Evolutionary conservation across 1,140 invertebrate genomes (phyloP), one percentile per base, ranked within the genome.

Genomic region (Hypothenemus hampei): DNA sequence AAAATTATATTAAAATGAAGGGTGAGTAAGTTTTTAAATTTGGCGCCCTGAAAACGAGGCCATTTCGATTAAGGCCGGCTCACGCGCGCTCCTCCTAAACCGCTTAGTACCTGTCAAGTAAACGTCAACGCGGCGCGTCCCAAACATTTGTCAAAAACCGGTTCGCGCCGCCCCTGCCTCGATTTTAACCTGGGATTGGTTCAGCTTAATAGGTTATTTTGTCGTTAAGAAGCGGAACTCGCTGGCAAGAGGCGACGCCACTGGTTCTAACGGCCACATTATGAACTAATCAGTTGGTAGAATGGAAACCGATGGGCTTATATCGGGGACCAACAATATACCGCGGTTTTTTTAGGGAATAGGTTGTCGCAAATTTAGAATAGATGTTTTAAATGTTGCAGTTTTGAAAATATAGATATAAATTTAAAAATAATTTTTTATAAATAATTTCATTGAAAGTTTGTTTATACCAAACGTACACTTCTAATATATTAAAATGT

Each of bases 21-120:
- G n/a, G n/a, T n/a, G n/a, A n/a, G n/a, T n/a, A n/a, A n/a, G 26
- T 31, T 50, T 69, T 70, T 51, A 63, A 68, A 69, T 69, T 71
- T 68, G 62, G 62, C 68, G 68, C 69, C 52, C 54, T 33, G 37
- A 26, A 48, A 44, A 8, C 54, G 69, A 54, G 58, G 67, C 69
- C 69, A 71, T 71, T 65, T 65, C 59, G 65, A 63, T 70, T 65
- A 64, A 64, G 69, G 69, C 63, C 65, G 68, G 63, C 62, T 65
- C 61, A 62, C 53, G 44, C 46, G 39, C 48, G 67, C 69, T 68
- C 69, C 69, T 67, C 69, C 69, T 71, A 58, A 60, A 69, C 58
- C 61, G 66, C 66, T 71, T 71, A 64, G 69, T 71, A 61, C 35
- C 64, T 69, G 69, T 71, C 69, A 65, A 54, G 60, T 39, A 57